A percentile compares a stretch with the other conserved stretches of the same genome.
Conservation (phyloP, 64 coral and sea anemone genomes). For the Catalaphyllia jardinei region DNA sequence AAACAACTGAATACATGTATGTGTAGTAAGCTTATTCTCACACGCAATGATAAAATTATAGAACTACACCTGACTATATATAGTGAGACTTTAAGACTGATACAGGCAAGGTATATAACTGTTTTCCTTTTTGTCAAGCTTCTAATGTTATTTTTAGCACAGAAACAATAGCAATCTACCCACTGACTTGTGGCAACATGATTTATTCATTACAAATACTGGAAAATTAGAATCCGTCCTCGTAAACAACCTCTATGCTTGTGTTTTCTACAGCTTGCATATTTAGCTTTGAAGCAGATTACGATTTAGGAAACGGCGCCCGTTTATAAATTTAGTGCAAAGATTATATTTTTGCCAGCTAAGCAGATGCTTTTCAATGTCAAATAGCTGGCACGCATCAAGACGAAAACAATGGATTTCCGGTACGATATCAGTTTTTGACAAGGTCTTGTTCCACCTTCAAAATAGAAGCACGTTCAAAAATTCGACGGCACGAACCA, state of each 20-base stretch:
- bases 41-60: too few species aligned
- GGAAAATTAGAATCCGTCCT: neutral
- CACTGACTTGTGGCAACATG: conserved; percentile 21
- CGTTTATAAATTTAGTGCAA: neutral
- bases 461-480: neutral
- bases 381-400: neutral
- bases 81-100: too few species aligned
- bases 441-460: neutral
- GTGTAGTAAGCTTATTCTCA: too few species aligned
- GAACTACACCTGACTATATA: too few species aligned
- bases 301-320: too few species aligned
- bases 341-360: neutral
- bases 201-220: conserved; percentile 33
- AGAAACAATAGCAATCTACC: conserved; percentile 16
- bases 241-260: neutral
- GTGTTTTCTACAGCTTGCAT: too few species aligned
- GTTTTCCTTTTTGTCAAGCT: neutral
- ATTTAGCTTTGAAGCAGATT: too few species aligned
- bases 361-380: neutral
- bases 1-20: too few species aligned
- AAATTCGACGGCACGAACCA: too few species aligned
- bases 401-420: conserved; percentile 24
- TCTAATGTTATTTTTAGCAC: neutral
- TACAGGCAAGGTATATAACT: neutral
- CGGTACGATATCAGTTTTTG: conserved; percentile 1